Conservation (phyloP, 1,140 invertebrate genomes). For the Chironomus striatipennis region DNA sequence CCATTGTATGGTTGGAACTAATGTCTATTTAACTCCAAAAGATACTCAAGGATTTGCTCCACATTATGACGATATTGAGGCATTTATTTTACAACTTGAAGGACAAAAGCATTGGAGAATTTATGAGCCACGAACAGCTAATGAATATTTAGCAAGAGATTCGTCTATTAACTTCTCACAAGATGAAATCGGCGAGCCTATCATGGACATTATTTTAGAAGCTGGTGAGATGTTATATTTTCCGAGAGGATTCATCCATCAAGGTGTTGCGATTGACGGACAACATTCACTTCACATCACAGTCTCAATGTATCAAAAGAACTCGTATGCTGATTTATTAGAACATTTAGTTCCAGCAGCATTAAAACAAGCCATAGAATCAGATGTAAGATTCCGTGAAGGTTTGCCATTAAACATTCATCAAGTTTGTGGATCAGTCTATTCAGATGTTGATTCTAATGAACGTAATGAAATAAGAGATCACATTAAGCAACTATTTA, state of each 20-base stretch:
- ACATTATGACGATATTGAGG: slow-evolving; percentile 98
- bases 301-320: slow-evolving; percentile 83
- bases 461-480: slow-evolving; percentile 48
- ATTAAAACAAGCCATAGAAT: slow-evolving; percentile 58
- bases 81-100: slow-evolving; percentile 93
- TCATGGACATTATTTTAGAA: slow-evolving; percentile 71
- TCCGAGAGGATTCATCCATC: slow-evolving; percentile 89
- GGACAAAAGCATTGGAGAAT: slow-evolving; percentile 92
- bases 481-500: slow-evolving; percentile 53
- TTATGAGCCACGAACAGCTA: slow-evolving; percentile 58
- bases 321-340: slow-evolving; percentile 81
- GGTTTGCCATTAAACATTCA: slow-evolving; percentile 76
- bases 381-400: slow-evolving; percentile 62
- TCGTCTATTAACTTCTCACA: slow-evolving; percentile 78
- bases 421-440: slow-evolving; percentile 59
- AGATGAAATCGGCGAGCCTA: slow-evolving; percentile 67
- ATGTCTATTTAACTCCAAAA: slow-evolving; percentile 92
- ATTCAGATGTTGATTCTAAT: slow-evolving; percentile 44
- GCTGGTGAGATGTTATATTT: slow-evolving; percentile 89
- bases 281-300: slow-evolving; percentile 88
- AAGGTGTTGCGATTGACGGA: slow-evolving; percentile 64
- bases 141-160: slow-evolving; percentile 62
- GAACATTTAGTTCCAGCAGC: slow-evolving; percentile 73
- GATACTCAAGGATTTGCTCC: slow-evolving; percentile 95
- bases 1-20: slow-evolving; percentile 86